Evolutionary conservation across 2,113 vertebrate species (phyloP), one percentile per base, ranked within the genome.

Genomic region (Lasiurus borealis): DNA sequence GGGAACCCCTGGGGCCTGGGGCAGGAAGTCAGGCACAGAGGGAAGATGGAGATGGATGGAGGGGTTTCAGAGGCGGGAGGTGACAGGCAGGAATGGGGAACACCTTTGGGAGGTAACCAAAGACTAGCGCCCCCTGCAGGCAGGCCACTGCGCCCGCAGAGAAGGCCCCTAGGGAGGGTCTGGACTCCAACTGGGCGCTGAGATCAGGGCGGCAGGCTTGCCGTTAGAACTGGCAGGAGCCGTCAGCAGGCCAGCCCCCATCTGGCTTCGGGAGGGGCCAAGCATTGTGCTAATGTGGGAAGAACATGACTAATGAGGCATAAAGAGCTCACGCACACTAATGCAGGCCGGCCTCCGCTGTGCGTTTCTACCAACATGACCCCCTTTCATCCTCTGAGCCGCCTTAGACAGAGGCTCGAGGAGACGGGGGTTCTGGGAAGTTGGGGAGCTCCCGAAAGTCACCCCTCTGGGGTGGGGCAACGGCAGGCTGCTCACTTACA

Each of bases 211-310:
- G 6, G 36, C 75, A 54, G 81, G 34, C n/a, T 46, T 11, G 15
- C n/a, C 1, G 0, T 40, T 34, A n/a, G 44, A 29, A 52, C 54
- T 34, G 34, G 69, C 44, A 0, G 31, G 0, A 3, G 6, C 1
- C 19, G 9, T 12, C 1, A 0, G 6, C 25, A 23, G 27, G 40
- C 46, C 21, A 0, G 29, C 8, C 57, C 75, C 64, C 50, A 2
- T 5, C 19, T 31, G 54, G 72, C 92, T 59, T 66, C 2, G 5
- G 50, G n/a, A 69, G 80, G 57, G 72, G 78, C 77, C 59, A n/a
- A 59, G 64, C 92, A 18, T 5, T 8, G 59, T 4, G 52, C 40
- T 12, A 12, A 52, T 36, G 31, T 5, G n/a, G 82, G 77, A 50
- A 77, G 94, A 44, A 13, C 15, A 3, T 0, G n/a, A 44, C 12